Conservation (phyloP, 2,797 vertebrate species). For the Gambusia yucatana region DNA sequence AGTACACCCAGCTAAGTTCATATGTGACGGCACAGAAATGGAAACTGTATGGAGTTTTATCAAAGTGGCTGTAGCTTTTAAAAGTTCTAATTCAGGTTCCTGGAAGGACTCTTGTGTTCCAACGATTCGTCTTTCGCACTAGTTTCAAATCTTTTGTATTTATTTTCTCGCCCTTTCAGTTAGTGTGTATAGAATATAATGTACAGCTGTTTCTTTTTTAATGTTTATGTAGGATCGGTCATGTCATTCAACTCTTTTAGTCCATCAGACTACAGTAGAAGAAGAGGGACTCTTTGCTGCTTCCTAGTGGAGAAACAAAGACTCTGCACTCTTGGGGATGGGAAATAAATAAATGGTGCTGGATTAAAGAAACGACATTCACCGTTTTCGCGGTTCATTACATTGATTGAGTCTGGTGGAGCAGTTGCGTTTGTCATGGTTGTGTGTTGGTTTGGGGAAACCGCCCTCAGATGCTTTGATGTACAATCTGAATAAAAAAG, state of each 20-base stretch:
- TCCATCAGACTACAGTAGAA: conserved; percentile 51
- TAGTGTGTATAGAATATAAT: conserved; percentile 90
- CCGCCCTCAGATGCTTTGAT: conserved; percentile 45
- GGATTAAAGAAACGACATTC: conserved; percentile 21
- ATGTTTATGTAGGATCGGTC: conserved; percentile 71
- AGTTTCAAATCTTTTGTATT: conserved; percentile 79
- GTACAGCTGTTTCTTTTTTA: conserved; percentile 80
- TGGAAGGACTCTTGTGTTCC: conserved; percentile 56
- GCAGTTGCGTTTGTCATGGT: conserved; percentile 13
- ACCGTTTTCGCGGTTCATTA: not conserved
- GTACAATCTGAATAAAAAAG: conserved; percentile 63
- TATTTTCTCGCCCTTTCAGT: conserved; percentile 81
- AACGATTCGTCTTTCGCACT: conserved; percentile 74
- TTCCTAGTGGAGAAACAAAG: conserved; percentile 29
- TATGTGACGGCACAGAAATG: conserved; percentile 11
- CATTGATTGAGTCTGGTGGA: conserved; percentile 20
- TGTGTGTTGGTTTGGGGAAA: conserved; percentile 36
- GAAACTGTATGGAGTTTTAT: conserved; percentile 14
- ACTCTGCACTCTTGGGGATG: conserved; percentile 18
- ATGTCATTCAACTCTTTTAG: conserved; percentile 39
- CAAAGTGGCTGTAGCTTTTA: conserved; percentile 16
- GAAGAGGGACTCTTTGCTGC: conserved; percentile 32
- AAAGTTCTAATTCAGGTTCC: conserved; percentile 23
- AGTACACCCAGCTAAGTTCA: not conserved
- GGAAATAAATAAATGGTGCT: conserved; percentile 33